Conservation (phyloP, 2,888 invertebrate genomes). For the Actias luna region DNA sequence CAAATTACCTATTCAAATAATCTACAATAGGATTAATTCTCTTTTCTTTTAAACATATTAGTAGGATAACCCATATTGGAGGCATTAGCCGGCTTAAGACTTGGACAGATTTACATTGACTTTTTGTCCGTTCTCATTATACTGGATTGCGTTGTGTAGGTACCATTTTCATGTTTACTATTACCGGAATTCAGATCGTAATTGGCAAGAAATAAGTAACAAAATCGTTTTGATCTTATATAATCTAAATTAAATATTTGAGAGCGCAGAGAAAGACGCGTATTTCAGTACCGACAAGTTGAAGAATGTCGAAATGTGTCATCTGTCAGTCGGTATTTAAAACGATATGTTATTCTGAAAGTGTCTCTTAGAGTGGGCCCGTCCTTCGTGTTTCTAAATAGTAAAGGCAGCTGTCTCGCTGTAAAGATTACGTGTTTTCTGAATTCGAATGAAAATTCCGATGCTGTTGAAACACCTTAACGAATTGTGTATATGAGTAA, state of each 20-base stretch:
- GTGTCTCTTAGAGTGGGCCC: conserved; percentile 55
- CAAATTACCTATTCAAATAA: not conserved
- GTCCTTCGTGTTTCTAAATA: conserved; percentile 70
- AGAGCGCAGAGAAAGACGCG: conserved; percentile 50
- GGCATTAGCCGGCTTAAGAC: conserved; percentile 56
- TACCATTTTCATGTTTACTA: conserved; percentile 22
- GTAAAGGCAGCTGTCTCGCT: conserved; percentile 67
- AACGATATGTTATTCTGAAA: conserved; percentile 78
- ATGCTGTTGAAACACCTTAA: conserved; percentile 41
- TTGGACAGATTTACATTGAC: conserved; percentile 50
- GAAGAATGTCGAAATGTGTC: conserved; percentile 82
- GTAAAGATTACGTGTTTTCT: conserved; percentile 63
- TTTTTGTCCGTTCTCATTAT: conserved; percentile 66
- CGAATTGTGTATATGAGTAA: not conserved
- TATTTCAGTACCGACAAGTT: conserved; percentile 80
- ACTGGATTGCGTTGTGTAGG: conserved; percentile 48
- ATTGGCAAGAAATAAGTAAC: conserved; percentile 34
- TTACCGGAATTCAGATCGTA: conserved; percentile 35
- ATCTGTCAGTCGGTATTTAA: conserved; percentile 81
- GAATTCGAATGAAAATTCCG: conserved; percentile 61
- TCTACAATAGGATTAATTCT: conserved; percentile 25
- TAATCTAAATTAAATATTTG: conserved; percentile 66
- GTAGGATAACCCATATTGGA: conserved; percentile 42
- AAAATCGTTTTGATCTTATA: conserved; percentile 48
- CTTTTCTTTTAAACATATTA: conserved; percentile 35